Percentiles rank a stretch among this genome's conserved stretches.
phyloP scores from a whole-genome alignment of 2,888 invertebrate species.

The Palloptera scutellata region DNA sequence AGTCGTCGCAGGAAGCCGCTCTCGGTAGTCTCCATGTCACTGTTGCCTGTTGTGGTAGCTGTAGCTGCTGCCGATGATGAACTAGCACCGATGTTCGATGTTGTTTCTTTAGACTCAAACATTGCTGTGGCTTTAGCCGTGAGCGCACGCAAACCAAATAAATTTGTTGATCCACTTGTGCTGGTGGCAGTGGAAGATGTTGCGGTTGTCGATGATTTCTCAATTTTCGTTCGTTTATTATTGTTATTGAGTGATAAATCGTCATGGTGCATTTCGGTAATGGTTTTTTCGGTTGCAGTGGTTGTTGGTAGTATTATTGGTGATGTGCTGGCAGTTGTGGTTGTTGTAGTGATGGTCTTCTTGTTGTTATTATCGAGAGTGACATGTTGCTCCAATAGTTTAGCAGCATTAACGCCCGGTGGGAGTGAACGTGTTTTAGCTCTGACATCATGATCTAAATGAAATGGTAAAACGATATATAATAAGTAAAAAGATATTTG shows the following conservation, averaged over 20 bases:
- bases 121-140: slow-evolving; percentile 47
- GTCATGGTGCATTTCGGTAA: slow-evolving; percentile 2
- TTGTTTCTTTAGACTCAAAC: slow-evolving; percentile 43
- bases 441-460: slow-evolving; percentile 48
- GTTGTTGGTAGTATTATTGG: slow-evolving; percentile 22
- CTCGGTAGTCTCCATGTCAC: slow-evolving; percentile 62
- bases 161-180: slow-evolving; percentile 21
- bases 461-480: slow-evolving; percentile 1
- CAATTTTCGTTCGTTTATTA: slow-evolving; percentile 22
- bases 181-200: slow-evolving; percentile 22
- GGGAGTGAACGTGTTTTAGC: slow-evolving; percentile 61
- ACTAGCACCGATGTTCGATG: neutral
- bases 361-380: slow-evolving; percentile 8
- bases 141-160: slow-evolving; percentile 47
- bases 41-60: neutral
- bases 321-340: slow-evolving; percentile 11
- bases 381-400: slow-evolving; percentile 50
- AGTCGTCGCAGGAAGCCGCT: slow-evolving; percentile 73
- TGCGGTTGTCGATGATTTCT: slow-evolving; percentile 17
- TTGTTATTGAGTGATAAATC: neutral
- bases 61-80: slow-evolving; percentile 1
- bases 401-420: slow-evolving; percentile 54
- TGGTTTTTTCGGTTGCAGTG: slow-evolving; percentile 26
- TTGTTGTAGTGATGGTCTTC: slow-evolving; percentile 15
- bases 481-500: slow-evolving; percentile 56